Conservation (phyloP, 2,113 vertebrate species). For the Natator depressus region DNA sequence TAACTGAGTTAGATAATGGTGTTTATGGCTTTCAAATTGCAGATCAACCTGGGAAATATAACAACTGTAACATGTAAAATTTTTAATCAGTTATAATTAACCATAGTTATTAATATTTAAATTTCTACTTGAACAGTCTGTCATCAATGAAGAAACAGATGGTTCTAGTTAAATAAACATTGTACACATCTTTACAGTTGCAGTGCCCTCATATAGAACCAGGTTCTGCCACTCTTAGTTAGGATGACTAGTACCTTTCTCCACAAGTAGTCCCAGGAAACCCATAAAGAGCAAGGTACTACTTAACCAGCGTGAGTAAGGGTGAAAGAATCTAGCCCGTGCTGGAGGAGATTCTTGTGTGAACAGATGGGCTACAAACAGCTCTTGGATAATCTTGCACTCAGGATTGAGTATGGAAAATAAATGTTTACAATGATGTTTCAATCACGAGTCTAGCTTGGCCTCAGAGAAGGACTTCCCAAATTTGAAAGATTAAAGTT, state of each 20-base stretch:
- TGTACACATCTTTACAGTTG: neutral
- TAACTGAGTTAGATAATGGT: constrained; percentile 54
- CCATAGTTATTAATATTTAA: neutral
- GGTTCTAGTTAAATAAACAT: neutral
- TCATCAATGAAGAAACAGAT: neutral
- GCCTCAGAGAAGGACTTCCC: neutral
- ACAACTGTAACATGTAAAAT: neutral
- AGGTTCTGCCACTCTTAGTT: neutral
- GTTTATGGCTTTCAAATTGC: constrained; percentile 47
- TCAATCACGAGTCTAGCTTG: neutral
- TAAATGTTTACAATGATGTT: fast-evolving
- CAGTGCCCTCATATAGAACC: neutral
- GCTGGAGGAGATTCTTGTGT: neutral
- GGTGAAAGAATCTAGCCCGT: neutral
- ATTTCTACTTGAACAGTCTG: neutral
- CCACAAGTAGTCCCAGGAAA: neutral
- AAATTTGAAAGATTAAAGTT: neutral
- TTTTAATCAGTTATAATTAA: neutral
- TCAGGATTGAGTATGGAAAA: neutral
- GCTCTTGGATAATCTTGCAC: neutral
- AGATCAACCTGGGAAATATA: neutral
- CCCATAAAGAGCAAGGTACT: neutral
- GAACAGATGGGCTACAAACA: neutral
- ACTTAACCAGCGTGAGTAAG: neutral
- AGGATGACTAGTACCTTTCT: neutral